Evolutionary conservation across 2,113 vertebrate species (phyloP).

Genomic region (Pelobates fuscus): DNA sequence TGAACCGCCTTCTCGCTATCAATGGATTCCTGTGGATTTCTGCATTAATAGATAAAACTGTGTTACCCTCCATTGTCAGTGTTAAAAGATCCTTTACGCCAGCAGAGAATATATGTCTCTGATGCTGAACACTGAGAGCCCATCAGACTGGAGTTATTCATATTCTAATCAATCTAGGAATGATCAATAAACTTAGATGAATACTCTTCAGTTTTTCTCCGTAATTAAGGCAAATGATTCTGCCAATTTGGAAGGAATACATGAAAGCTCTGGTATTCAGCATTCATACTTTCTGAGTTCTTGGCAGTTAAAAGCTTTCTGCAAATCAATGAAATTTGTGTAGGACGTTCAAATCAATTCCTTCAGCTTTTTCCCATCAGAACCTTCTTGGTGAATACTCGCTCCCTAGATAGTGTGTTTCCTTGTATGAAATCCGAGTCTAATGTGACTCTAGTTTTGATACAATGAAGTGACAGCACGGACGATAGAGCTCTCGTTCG

Average conservation of each 20-base stretch:
- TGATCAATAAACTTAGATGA: not conserved
- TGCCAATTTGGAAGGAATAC: not conserved
- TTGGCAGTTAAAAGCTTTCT: slow-evolving; percentile 30
- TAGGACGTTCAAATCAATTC: slow-evolving; percentile 22
- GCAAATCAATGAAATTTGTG: slow-evolving; percentile 37
- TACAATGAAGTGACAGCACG: slow-evolving; percentile 6
- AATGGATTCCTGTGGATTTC: not conserved
- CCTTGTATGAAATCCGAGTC: not conserved
- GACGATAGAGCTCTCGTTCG: not conserved
- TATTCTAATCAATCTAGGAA: slow-evolving; percentile 6
- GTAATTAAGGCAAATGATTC: slow-evolving; percentile 31
- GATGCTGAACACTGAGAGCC: not conserved
- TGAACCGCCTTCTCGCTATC: not conserved
- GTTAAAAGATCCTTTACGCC: not conserved
- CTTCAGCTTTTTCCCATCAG: slow-evolving; percentile 18
- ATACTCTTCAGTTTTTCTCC: not conserved
- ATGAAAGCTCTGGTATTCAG: not conserved
- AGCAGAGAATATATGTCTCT: not conserved
- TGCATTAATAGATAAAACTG: not conserved
- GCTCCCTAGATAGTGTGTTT: not conserved
- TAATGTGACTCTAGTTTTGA: not conserved
- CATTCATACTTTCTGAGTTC: not conserved
- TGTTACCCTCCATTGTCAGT: not conserved
- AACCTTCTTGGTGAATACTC: not conserved
- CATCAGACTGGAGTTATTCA: not conserved